Evolutionary conservation across 2,113 vertebrate species (phyloP).

Genomic region (human): DNA sequence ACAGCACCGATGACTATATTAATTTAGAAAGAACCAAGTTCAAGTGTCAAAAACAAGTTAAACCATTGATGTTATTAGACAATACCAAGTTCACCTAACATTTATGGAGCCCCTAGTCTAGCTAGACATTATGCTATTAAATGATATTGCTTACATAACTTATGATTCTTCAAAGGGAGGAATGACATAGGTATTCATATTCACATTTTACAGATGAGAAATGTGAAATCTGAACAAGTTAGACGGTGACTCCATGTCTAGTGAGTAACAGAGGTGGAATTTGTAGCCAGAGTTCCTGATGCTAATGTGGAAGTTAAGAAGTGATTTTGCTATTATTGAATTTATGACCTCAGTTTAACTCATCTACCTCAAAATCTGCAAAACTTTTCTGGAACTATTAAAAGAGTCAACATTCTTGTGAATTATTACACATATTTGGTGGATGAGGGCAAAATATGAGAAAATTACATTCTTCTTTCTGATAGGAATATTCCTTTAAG

Average conservation of each 20-base stretch:
- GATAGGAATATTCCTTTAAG: not conserved
- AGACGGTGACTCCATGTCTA: not conserved
- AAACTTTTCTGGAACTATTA: not conserved
- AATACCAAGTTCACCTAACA: not conserved
- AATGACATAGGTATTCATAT: not conserved
- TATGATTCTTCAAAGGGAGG: not conserved
- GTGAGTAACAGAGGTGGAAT: not conserved
- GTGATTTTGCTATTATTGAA: not conserved
- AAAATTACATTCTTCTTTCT: not conserved
- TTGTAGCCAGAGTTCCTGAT: not conserved
- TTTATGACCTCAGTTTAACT: not conserved
- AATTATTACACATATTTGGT: not conserved
- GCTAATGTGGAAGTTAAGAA: not conserved
- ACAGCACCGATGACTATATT: not conserved
- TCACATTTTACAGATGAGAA: conserved; percentile 10
- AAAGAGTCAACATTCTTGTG: not conserved
- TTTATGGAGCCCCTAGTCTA: not conserved
- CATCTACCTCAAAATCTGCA: not conserved
- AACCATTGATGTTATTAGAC: not conserved
- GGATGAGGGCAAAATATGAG: not conserved
- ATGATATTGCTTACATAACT: not conserved
- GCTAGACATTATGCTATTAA: not conserved
- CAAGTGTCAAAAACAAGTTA: conserved; percentile 40
- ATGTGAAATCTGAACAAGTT: not conserved
- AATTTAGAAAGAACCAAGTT: conserved; percentile 24